These are phyloP conservation scores for Microcebus lehilahytsara DNA, from an alignment of 2,113 vertebrate genomes.

Conservation along the genomic window DNA sequence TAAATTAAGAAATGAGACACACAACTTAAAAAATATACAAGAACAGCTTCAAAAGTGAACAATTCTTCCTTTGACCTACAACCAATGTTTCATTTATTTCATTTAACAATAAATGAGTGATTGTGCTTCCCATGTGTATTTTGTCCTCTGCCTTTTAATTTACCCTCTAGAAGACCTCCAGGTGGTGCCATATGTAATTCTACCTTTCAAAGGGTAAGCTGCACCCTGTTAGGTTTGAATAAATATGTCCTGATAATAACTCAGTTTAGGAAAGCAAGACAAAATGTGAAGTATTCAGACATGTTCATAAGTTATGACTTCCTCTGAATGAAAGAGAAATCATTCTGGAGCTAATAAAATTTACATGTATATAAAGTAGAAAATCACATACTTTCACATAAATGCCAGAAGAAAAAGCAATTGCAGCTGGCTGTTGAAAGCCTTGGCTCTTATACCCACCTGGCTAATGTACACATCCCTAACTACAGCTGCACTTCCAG, in stretches of 20 bases:
- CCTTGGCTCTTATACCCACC: slow-evolving; percentile 34
- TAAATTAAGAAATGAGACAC: slow-evolving; percentile 21
- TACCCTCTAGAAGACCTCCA: neutral
- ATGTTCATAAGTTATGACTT: slow-evolving; percentile 46
- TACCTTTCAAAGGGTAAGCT: neutral
- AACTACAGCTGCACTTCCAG: neutral
- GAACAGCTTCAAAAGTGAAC: neutral
- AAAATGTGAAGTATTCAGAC: slow-evolving; percentile 46
- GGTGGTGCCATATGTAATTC: slow-evolving; percentile 9
- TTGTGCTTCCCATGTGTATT: neutral
- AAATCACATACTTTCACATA: slow-evolving; percentile 30
- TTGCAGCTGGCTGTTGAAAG: slow-evolving; percentile 37
- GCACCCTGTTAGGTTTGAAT: slow-evolving; percentile 14
- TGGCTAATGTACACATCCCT: neutral
- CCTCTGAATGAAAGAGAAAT: slow-evolving; percentile 62
- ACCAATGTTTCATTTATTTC: slow-evolving; percentile 29
- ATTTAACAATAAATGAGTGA: slow-evolving; percentile 23
- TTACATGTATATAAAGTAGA: slow-evolving; percentile 59
- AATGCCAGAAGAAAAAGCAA: slow-evolving; percentile 48
- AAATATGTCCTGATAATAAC: slow-evolving; percentile 52
- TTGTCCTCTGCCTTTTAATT: slow-evolving; percentile 43
- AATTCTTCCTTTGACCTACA: neutral
- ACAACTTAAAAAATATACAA: neutral
- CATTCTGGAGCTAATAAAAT: slow-evolving; percentile 64
- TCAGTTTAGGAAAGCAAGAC: slow-evolving; percentile 55